Evolutionary conservation across 2,888 invertebrate species (phyloP).

Genomic region (Meteorus cinctellus): DNA sequence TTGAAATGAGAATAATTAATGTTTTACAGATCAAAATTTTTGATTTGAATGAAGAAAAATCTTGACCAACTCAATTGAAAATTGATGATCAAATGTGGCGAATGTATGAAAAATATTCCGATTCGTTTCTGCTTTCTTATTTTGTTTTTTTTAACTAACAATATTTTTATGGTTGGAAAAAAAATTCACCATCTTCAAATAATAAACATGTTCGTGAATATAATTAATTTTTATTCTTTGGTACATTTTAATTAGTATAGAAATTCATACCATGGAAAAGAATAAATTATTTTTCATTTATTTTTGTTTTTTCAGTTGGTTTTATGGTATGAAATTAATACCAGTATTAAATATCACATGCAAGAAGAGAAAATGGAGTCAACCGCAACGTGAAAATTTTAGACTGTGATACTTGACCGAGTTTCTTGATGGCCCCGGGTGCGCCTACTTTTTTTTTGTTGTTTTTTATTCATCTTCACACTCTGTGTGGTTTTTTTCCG

Average conservation of each 20-base stretch:
- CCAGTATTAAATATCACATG: not conserved
- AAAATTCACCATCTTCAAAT: not conserved
- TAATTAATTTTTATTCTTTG: not conserved
- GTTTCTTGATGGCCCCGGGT: conserved; percentile 60
- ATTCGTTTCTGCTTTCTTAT: too few species aligned
- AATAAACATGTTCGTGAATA: not conserved
- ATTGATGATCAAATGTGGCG: too few species aligned
- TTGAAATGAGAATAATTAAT: too few species aligned
- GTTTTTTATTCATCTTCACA: conserved; percentile 39
- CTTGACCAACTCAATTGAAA: too few species aligned
- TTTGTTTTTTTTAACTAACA: not conserved
- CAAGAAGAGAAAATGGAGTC: not conserved
- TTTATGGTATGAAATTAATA: not conserved
- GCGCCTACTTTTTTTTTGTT: conserved; percentile 27
- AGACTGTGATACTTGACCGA: conserved; percentile 58
- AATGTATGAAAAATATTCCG: too few species aligned
- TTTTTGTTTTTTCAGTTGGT: not conserved
- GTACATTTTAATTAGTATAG: not conserved
- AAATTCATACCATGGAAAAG: too few species aligned
- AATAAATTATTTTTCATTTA: too few species aligned
- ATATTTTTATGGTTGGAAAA: not conserved
- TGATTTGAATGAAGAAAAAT: too few species aligned
- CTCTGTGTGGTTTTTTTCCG: conserved; percentile 27
- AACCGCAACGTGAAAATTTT: not conserved
- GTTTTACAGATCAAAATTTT: too few species aligned